Percentiles rank a stretch among this genome's conserved stretches.
Evolutionary conservation across 2,797 vertebrate genomes (phyloP).

Genomic region (Labeo calbasu): DNA sequence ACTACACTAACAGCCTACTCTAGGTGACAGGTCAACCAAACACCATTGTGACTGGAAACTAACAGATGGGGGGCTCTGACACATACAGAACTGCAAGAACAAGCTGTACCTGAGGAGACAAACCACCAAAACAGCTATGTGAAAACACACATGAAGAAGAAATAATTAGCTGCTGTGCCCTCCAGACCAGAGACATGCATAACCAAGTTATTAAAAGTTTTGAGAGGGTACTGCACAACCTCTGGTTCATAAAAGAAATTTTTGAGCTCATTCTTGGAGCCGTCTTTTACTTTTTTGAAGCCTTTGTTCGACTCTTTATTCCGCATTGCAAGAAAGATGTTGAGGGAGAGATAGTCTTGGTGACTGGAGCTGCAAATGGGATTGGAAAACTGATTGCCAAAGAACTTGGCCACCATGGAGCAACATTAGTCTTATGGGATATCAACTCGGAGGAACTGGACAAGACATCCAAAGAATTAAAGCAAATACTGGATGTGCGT

Average conservation of each 20-base stretch:
- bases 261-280: constrained; percentile 48
- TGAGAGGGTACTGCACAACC: constrained; percentile 21
- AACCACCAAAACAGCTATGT: constrained; percentile 1
- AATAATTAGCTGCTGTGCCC: not conserved
- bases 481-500: constrained; percentile 44
- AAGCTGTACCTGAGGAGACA: not conserved
- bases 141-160: not conserved
- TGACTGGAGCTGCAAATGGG: constrained; percentile 57
- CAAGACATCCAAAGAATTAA: constrained; percentile 48
- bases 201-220: constrained; percentile 44
- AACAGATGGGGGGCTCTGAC: constrained; percentile 15
- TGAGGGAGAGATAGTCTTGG: constrained; percentile 57
- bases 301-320: constrained; percentile 54
- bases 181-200: constrained; percentile 38
- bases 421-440: constrained; percentile 60
- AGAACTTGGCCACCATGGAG: constrained; percentile 50
- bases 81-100: not conserved
- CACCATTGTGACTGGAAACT: constrained; percentile 10
- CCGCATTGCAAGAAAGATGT: constrained; percentile 54
- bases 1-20: constrained; percentile 22
- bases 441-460: constrained; percentile 56
- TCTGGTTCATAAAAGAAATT: constrained; percentile 49
- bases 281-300: constrained; percentile 59
- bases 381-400: constrained; percentile 55
- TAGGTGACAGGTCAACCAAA: constrained; percentile 51